These are phyloP conservation scores for Lordiphosa mommai DNA, from an alignment of 1,140 invertebrate genomes.

Conservation along the genomic window DNA sequence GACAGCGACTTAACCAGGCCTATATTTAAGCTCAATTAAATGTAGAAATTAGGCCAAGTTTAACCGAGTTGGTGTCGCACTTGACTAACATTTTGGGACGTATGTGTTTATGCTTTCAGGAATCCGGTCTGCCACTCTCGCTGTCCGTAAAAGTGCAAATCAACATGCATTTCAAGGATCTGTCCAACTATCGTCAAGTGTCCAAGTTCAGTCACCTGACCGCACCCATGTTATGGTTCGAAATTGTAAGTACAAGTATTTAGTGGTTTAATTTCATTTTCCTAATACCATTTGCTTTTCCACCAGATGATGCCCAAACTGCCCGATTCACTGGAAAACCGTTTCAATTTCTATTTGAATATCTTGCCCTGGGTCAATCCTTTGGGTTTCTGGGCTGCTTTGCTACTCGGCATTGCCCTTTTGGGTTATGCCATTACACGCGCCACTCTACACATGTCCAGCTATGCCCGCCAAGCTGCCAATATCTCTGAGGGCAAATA, in stretches of 20 bases:
- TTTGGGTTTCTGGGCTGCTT: slow-evolving; percentile 82
- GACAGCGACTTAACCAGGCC: slow-evolving; percentile 26
- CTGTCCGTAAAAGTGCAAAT: slow-evolving; percentile 90
- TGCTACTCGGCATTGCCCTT: slow-evolving; percentile 81
- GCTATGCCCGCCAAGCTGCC: slow-evolving; percentile 34
- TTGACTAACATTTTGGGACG: too few relatives aligned
- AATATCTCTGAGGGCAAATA: slow-evolving; percentile 60
- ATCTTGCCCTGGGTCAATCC: slow-evolving; percentile 83
- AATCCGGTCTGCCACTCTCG: slow-evolving; percentile 88
- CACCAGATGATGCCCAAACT: slow-evolving; percentile 85
- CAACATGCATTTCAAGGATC: slow-evolving; percentile 88
- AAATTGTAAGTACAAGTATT: slow-evolving; percentile 86
- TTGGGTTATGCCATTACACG: slow-evolving; percentile 79
- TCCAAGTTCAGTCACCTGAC: slow-evolving; percentile 85
- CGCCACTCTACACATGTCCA: slow-evolving; percentile 67
- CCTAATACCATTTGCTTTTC: neutral
- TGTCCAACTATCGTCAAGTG: slow-evolving; percentile 83
- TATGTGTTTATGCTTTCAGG: slow-evolving; percentile 78
- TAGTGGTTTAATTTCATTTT: neutral
- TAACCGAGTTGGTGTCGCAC: slow-evolving; percentile 35
- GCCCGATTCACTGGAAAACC: slow-evolving; percentile 82
- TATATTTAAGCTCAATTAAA: slow-evolving; percentile 39
- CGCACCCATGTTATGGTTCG: slow-evolving; percentile 89
- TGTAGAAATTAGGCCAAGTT: slow-evolving; percentile 44
- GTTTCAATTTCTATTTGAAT: slow-evolving; percentile 87